Percentiles rank a stretch among this genome's conserved stretches.
Evolutionary conservation across 2,113 vertebrate species (phyloP).

Genomic region (Ptilorrhoa leucosticta): DNA sequence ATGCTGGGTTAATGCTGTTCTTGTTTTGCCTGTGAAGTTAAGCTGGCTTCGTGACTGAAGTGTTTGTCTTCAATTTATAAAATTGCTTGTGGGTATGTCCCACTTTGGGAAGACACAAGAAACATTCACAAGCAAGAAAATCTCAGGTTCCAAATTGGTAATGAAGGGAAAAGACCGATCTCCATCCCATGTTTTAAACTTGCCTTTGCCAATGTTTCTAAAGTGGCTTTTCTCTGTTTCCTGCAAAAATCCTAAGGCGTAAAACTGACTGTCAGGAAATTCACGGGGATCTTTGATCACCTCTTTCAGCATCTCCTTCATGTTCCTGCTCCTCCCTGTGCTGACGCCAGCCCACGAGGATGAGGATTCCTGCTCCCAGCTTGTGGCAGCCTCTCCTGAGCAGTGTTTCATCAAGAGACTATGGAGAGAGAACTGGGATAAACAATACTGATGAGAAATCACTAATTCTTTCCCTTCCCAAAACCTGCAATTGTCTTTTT

Average conservation of each 20-base stretch:
- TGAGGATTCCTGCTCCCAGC: not conserved
- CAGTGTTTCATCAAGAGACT: not conserved
- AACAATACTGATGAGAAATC: not conserved
- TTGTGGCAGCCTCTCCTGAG: not conserved
- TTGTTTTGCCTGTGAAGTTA: conserved; percentile 43
- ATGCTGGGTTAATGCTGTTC: not conserved
- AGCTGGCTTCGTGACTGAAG: conserved; percentile 19
- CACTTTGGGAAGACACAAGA: conserved; percentile 12
- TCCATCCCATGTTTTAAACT: not conserved
- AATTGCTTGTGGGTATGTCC: conserved; percentile 33
- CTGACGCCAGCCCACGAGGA: accelerated
- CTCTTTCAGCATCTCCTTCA: not conserved
- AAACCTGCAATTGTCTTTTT: not conserved
- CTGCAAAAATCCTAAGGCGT: not conserved
- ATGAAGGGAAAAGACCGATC: not conserved
- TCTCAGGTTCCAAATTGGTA: not conserved
- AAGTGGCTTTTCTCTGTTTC: not conserved
- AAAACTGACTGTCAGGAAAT: not conserved
- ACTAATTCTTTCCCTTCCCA: not conserved
- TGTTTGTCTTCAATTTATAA: conserved; percentile 22
- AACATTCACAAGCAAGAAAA: not conserved
- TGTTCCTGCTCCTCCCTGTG: not conserved
- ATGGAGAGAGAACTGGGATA: not conserved
- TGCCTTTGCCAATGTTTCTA: not conserved
- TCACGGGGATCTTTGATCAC: not conserved